Evolutionary conservation across 1,140 invertebrate genomes (phyloP).

Genomic region (Diachasmimorpha longicaudata): DNA sequence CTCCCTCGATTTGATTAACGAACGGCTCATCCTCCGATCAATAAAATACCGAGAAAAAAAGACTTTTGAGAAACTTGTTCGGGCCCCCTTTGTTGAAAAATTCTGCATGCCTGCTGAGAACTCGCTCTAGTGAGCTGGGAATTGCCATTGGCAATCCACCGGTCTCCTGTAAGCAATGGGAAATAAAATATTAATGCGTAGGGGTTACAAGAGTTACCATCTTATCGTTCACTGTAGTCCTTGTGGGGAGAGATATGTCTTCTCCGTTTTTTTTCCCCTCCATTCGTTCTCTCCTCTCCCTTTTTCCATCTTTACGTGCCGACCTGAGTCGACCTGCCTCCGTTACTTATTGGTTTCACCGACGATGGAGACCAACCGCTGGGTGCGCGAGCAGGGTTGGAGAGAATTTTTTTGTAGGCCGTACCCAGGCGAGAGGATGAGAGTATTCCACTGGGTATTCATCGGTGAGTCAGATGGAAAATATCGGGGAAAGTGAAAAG

Average conservation of each 20-base stretch:
- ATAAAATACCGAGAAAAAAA: too few species aligned
- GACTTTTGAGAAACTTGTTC: too few species aligned
- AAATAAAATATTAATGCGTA: constrained; percentile 57
- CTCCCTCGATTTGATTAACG: too few species aligned
- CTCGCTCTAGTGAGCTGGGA: constrained; percentile 5
- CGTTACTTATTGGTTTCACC: constrained; percentile 58
- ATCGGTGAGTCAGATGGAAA: constrained; percentile 20
- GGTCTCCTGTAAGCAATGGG: constrained; percentile 31
- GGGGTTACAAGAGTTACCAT: constrained; percentile 42
- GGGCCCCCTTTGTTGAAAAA: too few species aligned
- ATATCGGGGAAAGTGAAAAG: constrained; percentile 28
- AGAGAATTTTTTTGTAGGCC: constrained; percentile 19
- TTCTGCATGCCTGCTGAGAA: not conserved
- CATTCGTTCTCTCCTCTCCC: constrained; percentile 14
- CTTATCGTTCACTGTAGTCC: constrained; percentile 27
- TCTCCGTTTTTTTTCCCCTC: constrained; percentile 29
- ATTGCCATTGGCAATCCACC: constrained; percentile 46
- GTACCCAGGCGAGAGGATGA: not conserved
- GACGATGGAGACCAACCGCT: constrained; percentile 21
- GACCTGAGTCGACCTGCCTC: constrained; percentile 13
- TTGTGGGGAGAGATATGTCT: constrained; percentile 28
- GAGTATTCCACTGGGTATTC: not conserved
- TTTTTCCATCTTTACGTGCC: constrained; percentile 11
- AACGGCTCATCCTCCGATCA: too few species aligned
- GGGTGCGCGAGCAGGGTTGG: not conserved